Evolutionary conservation across 2,888 invertebrate species (phyloP).

Genomic region (Epinotia nisella): DNA sequence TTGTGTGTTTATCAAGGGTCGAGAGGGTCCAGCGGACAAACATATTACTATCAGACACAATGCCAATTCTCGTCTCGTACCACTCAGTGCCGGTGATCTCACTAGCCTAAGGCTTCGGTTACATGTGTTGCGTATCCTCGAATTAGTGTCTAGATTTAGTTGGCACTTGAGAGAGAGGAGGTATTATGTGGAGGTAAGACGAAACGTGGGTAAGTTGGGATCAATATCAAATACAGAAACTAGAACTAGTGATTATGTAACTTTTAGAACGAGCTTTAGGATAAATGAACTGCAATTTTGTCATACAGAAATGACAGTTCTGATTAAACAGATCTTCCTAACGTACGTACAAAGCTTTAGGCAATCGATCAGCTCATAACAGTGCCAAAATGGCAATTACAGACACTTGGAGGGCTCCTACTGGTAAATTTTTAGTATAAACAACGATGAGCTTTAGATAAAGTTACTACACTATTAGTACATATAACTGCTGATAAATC

Average conservation of each 20-base stretch:
- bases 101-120: constrained; percentile 17
- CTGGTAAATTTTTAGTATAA: too few species aligned
- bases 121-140: not conserved
- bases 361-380: not conserved
- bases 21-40: constrained; percentile 37
- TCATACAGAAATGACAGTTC: too few species aligned
- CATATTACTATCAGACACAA: constrained; percentile 37
- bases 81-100: constrained; percentile 42
- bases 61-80: constrained; percentile 31
- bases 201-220: not conserved
- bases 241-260: not conserved
- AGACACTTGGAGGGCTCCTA: too few species aligned
- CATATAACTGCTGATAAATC: too few species aligned
- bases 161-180: not conserved
- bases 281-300: too few species aligned
- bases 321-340: too few species aligned
- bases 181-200: not conserved
- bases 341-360: too few species aligned
- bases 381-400: not conserved
- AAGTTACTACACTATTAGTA: too few species aligned
- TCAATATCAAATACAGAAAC: not conserved
- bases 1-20: constrained; percentile 41
- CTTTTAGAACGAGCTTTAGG: too few species aligned
- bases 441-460: not conserved
- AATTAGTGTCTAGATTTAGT: not conserved